Percentiles rank a stretch among this genome's conserved stretches.
phyloP scores from a whole-genome alignment of 2,888 invertebrate genomes.

The Mythimna impura region DNA sequence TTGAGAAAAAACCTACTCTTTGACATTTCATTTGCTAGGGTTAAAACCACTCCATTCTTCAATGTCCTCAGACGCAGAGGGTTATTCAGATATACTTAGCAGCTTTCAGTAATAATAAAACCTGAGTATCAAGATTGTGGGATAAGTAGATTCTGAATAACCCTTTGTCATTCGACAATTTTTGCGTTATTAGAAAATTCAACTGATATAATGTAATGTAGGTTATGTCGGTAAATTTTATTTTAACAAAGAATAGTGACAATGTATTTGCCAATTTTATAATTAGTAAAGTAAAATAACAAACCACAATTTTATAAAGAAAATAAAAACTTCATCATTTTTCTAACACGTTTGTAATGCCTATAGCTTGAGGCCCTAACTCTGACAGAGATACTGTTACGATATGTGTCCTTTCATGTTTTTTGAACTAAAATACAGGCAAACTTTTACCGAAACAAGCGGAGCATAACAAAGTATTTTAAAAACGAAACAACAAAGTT shows the following conservation, averaged over 20 bases:
- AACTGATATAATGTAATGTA: neutral
- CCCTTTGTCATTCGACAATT: neutral
- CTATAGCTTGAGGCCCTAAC: conserved; percentile 9
- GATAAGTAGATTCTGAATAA: neutral
- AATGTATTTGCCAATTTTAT: neutral
- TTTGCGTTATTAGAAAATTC: neutral
- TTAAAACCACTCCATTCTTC: conserved; percentile 33
- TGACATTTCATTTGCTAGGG: conserved; percentile 15
- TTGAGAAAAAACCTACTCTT: conserved; percentile 14
- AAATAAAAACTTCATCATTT: neutral
- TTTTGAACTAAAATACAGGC: conserved; percentile 28
- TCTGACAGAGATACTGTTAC: conserved; percentile 21
- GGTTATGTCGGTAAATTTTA: too few relatives aligned
- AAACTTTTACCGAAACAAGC: conserved; percentile 36
- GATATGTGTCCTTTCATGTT: conserved; percentile 20
- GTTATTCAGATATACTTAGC: conserved; percentile 1
- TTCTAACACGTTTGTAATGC: neutral
- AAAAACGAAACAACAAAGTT: conserved; percentile 44
- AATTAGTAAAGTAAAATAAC: neutral
- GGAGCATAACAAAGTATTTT: conserved; percentile 44
- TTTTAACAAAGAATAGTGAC: neutral
- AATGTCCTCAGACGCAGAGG: conserved; percentile 21
- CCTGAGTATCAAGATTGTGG: neutral
- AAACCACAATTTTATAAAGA: neutral
- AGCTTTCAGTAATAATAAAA: conserved; percentile 1